Percentiles rank a stretch among this genome's conserved stretches.
Conservation (phyloP, 2,113 vertebrate species). For the Herpetotheres cachinnans region DNA sequence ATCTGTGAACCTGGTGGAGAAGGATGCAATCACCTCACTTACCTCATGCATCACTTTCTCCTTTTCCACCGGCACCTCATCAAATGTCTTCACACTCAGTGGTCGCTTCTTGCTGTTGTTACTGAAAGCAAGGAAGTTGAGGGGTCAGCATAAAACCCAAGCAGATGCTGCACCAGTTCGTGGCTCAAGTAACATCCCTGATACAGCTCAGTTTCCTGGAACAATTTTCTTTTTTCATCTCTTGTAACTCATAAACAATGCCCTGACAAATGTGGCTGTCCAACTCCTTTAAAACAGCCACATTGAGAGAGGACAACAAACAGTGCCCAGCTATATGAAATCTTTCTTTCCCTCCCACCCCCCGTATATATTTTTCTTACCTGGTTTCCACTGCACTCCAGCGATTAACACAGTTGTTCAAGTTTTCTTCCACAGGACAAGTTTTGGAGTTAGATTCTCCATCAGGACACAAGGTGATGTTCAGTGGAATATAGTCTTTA, state of each 20-base stretch:
- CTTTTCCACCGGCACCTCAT: conserved; percentile 83
- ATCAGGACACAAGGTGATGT: conserved; percentile 82
- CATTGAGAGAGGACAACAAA: neutral
- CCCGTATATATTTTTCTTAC: conserved; percentile 61
- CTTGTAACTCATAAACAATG: neutral
- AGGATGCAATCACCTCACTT: neutral
- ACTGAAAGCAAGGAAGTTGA: conserved; percentile 16
- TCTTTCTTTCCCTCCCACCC: neutral
- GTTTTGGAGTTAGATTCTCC: conserved; percentile 70
- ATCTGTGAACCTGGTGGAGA: neutral
- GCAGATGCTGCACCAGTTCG: neutral
- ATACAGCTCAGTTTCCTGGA: neutral
- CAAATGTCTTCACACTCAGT: conserved; percentile 88
- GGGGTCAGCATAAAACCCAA: neutral
- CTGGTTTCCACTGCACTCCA: conserved; percentile 78
- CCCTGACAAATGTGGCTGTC: neutral
- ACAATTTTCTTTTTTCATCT: neutral
- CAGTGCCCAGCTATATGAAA: neutral
- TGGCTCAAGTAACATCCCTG: neutral
- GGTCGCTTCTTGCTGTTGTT: conserved; percentile 82
- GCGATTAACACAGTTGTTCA: conserved; percentile 71
- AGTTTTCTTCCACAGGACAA: conserved; percentile 70
- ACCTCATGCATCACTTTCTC: conserved; percentile 80
- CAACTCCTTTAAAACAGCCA: neutral
- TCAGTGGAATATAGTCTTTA: conserved; percentile 93